Conservation (phyloP, 2,113 vertebrate genomes). For the Chamaea fasciata region DNA sequence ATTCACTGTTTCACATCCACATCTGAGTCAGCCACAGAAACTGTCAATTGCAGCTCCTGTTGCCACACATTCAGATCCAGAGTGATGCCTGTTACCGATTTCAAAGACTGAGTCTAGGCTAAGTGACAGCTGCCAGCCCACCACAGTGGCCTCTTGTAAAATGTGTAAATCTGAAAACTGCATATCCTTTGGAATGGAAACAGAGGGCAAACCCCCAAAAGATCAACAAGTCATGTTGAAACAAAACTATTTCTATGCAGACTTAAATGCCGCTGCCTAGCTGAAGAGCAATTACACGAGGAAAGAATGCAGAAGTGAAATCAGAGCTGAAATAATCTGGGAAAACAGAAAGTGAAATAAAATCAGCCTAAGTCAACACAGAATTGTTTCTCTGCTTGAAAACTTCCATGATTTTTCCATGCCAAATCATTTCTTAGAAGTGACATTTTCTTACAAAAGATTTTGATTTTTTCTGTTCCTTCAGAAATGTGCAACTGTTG, state of each 20-base stretch:
- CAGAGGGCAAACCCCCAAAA: background rate
- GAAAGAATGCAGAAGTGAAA: background rate
- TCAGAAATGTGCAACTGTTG: background rate
- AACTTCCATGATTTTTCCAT: background rate
- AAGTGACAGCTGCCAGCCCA: background rate
- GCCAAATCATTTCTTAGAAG: background rate
- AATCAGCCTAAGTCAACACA: background rate
- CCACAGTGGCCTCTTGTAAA: background rate
- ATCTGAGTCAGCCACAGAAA: background rate
- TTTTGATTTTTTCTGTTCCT: background rate
- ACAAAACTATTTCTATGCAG: background rate
- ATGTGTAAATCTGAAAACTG: background rate
- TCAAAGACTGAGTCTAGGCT: background rate
- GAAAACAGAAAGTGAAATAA: background rate
- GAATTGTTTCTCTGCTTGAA: background rate
- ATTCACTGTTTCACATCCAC: background rate
- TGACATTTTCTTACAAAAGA: background rate
- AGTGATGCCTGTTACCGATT: background rate
- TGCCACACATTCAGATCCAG: background rate
- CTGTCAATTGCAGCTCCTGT: background rate
- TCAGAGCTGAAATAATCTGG: background rate
- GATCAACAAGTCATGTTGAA: background rate
- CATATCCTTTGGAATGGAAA: background rate
- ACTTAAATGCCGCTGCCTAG: background rate
- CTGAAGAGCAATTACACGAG: background rate